Evolutionary conservation across 2,113 vertebrate species (phyloP), one percentile per base, ranked within the genome.

Genomic region (Catharus fuscescens): DNA sequence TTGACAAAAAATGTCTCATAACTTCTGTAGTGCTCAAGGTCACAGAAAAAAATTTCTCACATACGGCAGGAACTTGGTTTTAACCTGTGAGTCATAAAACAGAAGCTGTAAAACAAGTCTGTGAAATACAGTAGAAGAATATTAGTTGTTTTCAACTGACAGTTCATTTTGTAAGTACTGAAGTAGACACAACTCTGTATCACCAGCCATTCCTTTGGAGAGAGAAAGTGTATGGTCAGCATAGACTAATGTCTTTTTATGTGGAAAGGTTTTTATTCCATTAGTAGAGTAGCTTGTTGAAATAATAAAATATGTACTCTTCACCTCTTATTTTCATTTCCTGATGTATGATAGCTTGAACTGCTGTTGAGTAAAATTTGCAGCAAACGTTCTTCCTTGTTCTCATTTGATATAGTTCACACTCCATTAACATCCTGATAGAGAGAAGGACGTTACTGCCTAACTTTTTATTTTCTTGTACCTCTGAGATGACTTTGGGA

Each of bases 281-380:
- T 95, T 94, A 93, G 72, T 74, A 80, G 69, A 72, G 53, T 91
- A 88, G 60, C 71, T 88, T 88, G 72, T 86, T 95, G 94, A 96
- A 96, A 95, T 95, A 95, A 94, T 96, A 96, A 96, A 95, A 92
- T 83, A 94, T 90, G 82, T 95, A 88, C 85, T 90, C 85, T 86
- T 95, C 93, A 93, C 85, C 88, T 95, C 90, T 88, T 93, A 96
- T 96, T 97, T 97, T 96, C 79, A 90, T 93, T 95, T 96, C 87
- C 91, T 96, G 86, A 90, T 91, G 56, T 95, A 91, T 88, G 87
- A 88, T 95, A 78, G 85, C 54, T 94, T 86, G 82, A 93, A 96
- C 88, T 96, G 93, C 90, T 95, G 70, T 94, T 93, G 96, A 97
- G 95, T 96, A 96, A 97, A 95, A 97, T 96, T 94, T 93, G 85